phyloP scores from a whole-genome alignment of 1,140 invertebrate species.

The Brachionus koreanus region DNA sequence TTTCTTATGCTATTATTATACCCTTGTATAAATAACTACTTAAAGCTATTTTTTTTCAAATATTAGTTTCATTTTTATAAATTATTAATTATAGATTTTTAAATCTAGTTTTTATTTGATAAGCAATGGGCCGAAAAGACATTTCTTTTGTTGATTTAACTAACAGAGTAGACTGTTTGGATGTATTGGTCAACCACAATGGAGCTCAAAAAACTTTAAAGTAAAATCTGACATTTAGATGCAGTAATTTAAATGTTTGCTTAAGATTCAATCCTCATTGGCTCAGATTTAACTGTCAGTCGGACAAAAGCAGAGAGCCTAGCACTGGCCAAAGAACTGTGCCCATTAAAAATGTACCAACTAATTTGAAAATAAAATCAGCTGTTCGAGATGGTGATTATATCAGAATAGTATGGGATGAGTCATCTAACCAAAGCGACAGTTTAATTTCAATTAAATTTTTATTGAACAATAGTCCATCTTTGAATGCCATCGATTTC shows the following conservation, averaged over 20 bases:
- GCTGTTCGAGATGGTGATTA: not conserved
- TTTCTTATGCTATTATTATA: not conserved
- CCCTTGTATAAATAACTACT: not conserved
- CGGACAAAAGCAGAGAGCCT: not conserved
- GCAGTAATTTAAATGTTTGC: not conserved
- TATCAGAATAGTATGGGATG: conserved; percentile 14
- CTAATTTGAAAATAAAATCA: conserved; percentile 2
- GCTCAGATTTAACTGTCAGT: conserved; percentile 41
- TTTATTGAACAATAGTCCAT: not conserved
- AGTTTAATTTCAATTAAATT: conserved; percentile 1
- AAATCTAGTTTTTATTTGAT: not conserved
- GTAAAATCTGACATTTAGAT: not conserved
- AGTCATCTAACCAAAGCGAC: not conserved
- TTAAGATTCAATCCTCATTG: conserved; percentile 39
- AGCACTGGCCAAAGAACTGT: conserved; percentile 42
- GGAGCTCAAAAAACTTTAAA: not conserved
- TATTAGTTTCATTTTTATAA: not conserved
- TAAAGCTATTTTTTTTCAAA: not conserved
- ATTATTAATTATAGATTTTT: not conserved
- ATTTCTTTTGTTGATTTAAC: not conserved
- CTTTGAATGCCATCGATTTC: not conserved
- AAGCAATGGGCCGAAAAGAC: not conserved
- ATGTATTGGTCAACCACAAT: not conserved
- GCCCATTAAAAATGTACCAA: not conserved
- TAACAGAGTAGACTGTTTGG: not conserved